These are phyloP conservation scores for Hirtodrosophila duncani DNA, from an alignment of 2,888 invertebrate species.

Conservation along the genomic window DNA sequence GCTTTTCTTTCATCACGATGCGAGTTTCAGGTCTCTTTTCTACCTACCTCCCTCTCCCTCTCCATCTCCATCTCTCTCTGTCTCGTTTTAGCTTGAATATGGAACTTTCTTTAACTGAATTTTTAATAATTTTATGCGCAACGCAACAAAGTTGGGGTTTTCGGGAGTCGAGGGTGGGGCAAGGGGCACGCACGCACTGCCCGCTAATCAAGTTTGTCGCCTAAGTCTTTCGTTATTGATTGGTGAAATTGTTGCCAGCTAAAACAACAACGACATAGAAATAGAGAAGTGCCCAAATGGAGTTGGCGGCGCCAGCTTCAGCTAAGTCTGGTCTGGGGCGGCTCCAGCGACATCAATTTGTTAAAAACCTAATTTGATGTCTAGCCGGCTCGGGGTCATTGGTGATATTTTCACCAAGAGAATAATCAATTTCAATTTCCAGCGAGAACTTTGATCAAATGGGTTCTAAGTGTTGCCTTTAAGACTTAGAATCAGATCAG, in stretches of 20 bases:
- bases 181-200: constrained; percentile 48
- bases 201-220: constrained; percentile 72
- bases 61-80: constrained; percentile 9
- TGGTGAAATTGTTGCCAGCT: constrained; percentile 61
- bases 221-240: constrained; percentile 73
- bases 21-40: constrained; percentile 31
- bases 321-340: constrained; percentile 26
- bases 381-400: too few species aligned
- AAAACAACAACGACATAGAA: constrained; percentile 17
- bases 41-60: neutral
- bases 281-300: constrained; percentile 12
- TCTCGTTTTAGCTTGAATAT: constrained; percentile 10
- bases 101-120: constrained; percentile 73
- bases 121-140: constrained; percentile 73
- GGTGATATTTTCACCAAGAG: too few species aligned
- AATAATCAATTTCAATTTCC: too few species aligned
- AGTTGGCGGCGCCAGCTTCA: constrained; percentile 21
- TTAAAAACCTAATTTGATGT: constrained; percentile 24
- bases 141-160: constrained; percentile 33
- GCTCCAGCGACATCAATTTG: constrained; percentile 37
- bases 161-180: neutral
- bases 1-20: constrained; percentile 69
- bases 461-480: too few species aligned
- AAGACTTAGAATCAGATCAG: too few species aligned
- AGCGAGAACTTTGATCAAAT: too few species aligned